A percentile compares a stretch with the other conserved stretches of the same genome.
Conservation (phyloP, 1,140 invertebrate species). For the Drosophila varians region DNA sequence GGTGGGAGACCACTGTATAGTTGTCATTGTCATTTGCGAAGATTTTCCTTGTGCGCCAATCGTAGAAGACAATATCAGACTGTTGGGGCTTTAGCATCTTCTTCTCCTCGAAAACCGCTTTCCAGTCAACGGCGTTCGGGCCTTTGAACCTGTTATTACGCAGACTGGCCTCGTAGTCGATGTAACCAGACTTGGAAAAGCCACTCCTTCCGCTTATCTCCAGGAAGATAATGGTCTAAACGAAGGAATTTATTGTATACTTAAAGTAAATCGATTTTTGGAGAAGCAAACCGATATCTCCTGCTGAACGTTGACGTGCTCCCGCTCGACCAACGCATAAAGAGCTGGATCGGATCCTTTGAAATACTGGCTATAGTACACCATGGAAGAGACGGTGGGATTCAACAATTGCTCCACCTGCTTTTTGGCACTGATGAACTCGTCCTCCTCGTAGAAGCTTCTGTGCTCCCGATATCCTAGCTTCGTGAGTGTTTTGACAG, state of each 20-base stretch:
- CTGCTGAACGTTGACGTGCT: conserved; percentile 39
- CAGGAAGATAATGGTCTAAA: conserved; percentile 68
- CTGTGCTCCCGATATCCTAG: conserved; percentile 45
- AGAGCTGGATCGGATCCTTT: conserved; percentile 30
- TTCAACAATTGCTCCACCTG: conserved; percentile 17
- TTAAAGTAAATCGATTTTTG: neutral
- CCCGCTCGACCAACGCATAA: conserved; percentile 32
- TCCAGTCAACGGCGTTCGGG: conserved; percentile 53
- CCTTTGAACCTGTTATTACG: conserved; percentile 14
- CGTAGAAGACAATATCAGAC: conserved; percentile 54
- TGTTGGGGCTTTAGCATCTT: conserved; percentile 37
- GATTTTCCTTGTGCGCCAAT: conserved; percentile 41
- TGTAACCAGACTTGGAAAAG: conserved; percentile 64
- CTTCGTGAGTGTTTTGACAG: conserved; percentile 21
- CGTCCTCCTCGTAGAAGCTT: conserved; percentile 32
- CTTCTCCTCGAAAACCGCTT: conserved; percentile 37
- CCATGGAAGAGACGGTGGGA: conserved; percentile 20
- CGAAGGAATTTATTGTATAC: neutral
- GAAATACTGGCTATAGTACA: conserved; percentile 29
- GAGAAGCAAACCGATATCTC: conserved; percentile 40
- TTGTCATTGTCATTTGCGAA: conserved; percentile 53
- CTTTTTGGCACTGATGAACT: conserved; percentile 22
- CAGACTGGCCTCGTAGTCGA: conserved; percentile 64
- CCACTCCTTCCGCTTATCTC: conserved; percentile 45
- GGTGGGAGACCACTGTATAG: conserved; percentile 45